Conservation (phyloP, 1,140 invertebrate genomes). For the Drosophila insularis region DNA sequence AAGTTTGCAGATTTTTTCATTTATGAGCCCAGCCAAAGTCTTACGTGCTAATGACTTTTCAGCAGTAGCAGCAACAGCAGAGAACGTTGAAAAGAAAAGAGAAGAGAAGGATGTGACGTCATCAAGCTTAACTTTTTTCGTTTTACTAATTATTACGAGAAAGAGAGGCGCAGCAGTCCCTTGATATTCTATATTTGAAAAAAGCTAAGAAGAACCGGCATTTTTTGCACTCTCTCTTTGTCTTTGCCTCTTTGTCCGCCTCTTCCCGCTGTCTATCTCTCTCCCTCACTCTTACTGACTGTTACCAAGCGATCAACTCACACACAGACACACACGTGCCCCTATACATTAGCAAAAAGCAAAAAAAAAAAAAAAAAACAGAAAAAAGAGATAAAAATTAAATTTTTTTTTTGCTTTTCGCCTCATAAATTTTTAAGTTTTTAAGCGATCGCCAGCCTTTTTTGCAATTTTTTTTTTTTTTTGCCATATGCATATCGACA, state of each 20-base stretch:
- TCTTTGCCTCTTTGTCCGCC: slow-evolving; percentile 16
- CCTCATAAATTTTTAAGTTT: slow-evolving; percentile 71
- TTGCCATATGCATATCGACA: slow-evolving; percentile 33
- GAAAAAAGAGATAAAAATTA: slow-evolving; percentile 15
- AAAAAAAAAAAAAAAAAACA: background rate
- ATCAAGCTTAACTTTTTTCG: slow-evolving; percentile 51
- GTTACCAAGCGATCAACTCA: slow-evolving; percentile 73
- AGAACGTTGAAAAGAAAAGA: slow-evolving; percentile 5
- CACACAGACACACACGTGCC: slow-evolving; percentile 76
- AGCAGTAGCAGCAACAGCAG: slow-evolving; percentile 1
- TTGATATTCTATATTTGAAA: slow-evolving; percentile 82
- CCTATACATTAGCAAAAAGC: slow-evolving; percentile 72
- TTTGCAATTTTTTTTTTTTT: slow-evolving; percentile 45
- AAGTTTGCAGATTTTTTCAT: slow-evolving; percentile 28
- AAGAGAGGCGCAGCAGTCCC: slow-evolving; percentile 43
- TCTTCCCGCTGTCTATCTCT: slow-evolving; percentile 43
- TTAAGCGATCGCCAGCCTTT: slow-evolving; percentile 70
- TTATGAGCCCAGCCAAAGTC: slow-evolving; percentile 20
- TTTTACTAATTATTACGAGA: slow-evolving; percentile 42
- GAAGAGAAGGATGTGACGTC: slow-evolving; percentile 69
- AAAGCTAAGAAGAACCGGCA: slow-evolving; percentile 70
- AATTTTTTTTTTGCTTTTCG: slow-evolving; percentile 54
- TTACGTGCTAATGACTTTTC: slow-evolving; percentile 69
- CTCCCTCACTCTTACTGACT: slow-evolving; percentile 35
- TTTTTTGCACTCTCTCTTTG: slow-evolving; percentile 56